Percentiles rank a stretch among this genome's conserved stretches.
phyloP scores from a whole-genome alignment of 2,797 vertebrate genomes.

The Microctenopoma lineatum region DNA sequence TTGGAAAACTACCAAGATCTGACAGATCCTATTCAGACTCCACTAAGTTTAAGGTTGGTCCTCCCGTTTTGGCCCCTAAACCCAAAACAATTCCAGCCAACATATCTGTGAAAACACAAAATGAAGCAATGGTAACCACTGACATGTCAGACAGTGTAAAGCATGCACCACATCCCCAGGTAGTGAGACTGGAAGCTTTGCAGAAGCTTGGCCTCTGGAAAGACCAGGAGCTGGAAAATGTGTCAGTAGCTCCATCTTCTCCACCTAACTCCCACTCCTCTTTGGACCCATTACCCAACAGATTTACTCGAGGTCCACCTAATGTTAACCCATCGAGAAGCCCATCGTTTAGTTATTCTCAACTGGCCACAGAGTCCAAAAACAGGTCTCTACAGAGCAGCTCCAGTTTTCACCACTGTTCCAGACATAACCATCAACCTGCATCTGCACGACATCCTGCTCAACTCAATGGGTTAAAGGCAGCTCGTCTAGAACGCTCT shows the following conservation, averaged over 20 bases:
- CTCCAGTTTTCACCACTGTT: slow-evolving; percentile 59
- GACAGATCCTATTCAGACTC: slow-evolving; percentile 37
- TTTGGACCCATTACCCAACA: slow-evolving; percentile 30
- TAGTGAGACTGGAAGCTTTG: slow-evolving; percentile 87
- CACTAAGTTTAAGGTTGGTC: slow-evolving; percentile 55
- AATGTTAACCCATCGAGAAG: slow-evolving; percentile 49
- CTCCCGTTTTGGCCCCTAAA: slow-evolving; percentile 87
- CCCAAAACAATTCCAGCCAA: slow-evolving; percentile 83
- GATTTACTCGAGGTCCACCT: slow-evolving; percentile 28
- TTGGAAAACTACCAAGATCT: slow-evolving; percentile 22
- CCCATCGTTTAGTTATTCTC: slow-evolving; percentile 46
- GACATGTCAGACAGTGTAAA: slow-evolving; percentile 47
- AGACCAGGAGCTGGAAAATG: slow-evolving; percentile 64
- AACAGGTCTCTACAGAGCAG: slow-evolving; percentile 59
- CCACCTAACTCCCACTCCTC: slow-evolving; percentile 22
- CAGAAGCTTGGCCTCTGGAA: slow-evolving; percentile 90
- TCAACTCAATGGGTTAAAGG: slow-evolving; percentile 67
- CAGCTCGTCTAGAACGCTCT: slow-evolving; percentile 79
- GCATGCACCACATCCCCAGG: slow-evolving; percentile 64
- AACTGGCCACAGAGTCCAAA: slow-evolving; percentile 48
- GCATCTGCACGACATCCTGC: slow-evolving; percentile 17
- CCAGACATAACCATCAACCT: slow-evolving; percentile 45
- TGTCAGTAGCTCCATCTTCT: slow-evolving; percentile 12
- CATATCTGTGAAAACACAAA: slow-evolving; percentile 75
- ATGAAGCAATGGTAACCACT: slow-evolving; percentile 9